Conservation (phyloP, 1,140 invertebrate species). For the Musca vetustissima region DNA sequence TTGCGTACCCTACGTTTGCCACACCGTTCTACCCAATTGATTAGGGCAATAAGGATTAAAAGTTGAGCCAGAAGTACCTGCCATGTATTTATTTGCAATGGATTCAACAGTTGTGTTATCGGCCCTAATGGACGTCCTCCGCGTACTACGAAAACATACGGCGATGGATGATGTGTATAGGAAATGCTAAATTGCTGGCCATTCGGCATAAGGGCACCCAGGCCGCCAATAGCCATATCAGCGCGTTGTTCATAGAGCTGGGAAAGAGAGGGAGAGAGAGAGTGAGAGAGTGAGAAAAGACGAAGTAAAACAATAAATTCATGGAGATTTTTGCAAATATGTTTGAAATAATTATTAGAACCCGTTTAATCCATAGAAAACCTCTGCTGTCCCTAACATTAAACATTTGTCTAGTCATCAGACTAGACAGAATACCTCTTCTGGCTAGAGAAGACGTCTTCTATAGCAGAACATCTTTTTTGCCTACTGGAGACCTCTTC, state of each 20-base stretch:
- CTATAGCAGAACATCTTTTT: too few relatives aligned
- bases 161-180: slow-evolving; percentile 10
- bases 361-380: too few relatives aligned
- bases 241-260: background rate
- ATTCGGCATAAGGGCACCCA: slow-evolving; percentile 1
- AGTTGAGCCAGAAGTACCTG: background rate
- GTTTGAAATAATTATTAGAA: too few relatives aligned
- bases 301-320: too few relatives aligned
- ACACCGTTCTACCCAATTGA: background rate
- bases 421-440: too few relatives aligned
- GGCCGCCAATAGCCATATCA: slow-evolving; percentile 26
- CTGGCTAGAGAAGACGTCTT: too few relatives aligned
- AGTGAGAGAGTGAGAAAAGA: too few relatives aligned
- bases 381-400: too few relatives aligned
- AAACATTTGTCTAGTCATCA: too few relatives aligned
- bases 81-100: background rate
- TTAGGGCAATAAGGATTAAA: background rate
- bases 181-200: slow-evolving; percentile 21
- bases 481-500: too few relatives aligned
- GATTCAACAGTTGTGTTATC: slow-evolving; percentile 9
- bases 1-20: background rate
- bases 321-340: too few relatives aligned
- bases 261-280: background rate
- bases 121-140: slow-evolving; percentile 23
- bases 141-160: slow-evolving; percentile 27